A percentile compares a stretch with the other conserved stretches of the same genome.
phyloP scores from a whole-genome alignment of 2,888 invertebrate genomes.

The Diaprepes abbreviatus region DNA sequence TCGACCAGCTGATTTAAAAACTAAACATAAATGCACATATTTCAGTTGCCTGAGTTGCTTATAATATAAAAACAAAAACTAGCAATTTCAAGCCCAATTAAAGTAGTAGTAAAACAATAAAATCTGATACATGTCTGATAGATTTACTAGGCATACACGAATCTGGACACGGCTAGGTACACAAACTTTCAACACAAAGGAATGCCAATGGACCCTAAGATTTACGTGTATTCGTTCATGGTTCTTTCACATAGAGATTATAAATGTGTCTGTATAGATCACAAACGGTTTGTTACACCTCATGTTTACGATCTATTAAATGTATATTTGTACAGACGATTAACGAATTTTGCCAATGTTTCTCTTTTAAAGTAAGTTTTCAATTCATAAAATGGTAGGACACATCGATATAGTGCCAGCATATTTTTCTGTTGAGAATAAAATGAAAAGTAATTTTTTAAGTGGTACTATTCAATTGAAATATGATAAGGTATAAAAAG shows the following conservation, averaged over 20 bases:
- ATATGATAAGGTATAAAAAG: too few relatives aligned
- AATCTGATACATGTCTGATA: neutral
- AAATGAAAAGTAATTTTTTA: too few relatives aligned
- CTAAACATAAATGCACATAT: too few relatives aligned
- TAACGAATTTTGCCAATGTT: neutral
- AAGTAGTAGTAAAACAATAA: neutral
- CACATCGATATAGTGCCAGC: too few relatives aligned
- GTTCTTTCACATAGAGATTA: neutral
- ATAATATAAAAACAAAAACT: too few relatives aligned
- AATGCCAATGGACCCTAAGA: conserved; percentile 17
- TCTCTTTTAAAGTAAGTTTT: neutral
- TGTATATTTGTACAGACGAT: neutral
- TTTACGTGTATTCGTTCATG: conserved; percentile 2
- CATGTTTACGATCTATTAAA: conserved; percentile 12
- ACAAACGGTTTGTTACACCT: neutral
- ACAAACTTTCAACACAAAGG: conserved; percentile 15
- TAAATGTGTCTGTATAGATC: conserved; percentile 8
- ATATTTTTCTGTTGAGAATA: too few relatives aligned
- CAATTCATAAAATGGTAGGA: too few relatives aligned
- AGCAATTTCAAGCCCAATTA: too few relatives aligned
- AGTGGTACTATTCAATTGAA: too few relatives aligned
- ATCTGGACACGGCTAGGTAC: neutral
- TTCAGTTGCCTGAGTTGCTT: too few relatives aligned
- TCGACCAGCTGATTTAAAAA: too few relatives aligned
- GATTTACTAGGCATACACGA: neutral